Evolutionary conservation across 2,888 invertebrate genomes (phyloP), one percentile per base, ranked within the genome.

Genomic region (Athalia circularis): DNA sequence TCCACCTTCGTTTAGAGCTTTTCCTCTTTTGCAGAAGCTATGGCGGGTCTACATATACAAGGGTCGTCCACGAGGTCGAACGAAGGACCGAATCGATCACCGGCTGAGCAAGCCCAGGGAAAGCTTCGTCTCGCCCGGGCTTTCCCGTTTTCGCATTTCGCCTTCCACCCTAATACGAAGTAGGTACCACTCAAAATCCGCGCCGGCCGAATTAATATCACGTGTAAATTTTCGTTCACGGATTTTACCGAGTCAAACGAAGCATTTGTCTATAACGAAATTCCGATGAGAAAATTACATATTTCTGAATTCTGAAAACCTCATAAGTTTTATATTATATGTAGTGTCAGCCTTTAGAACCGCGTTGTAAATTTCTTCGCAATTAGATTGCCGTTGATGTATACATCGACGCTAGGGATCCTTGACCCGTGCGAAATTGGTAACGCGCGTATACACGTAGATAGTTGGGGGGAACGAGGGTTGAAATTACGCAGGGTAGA

Each of bases 31-130:
- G 29, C 29, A 29, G 29, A 29, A 29, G 29, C 29, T 29, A 29
- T 29, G 29, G 29, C 29, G 29, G 29, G 1, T 29, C 29, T 29
- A 29, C 29, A 29, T 29, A 29, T 29, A 29, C 76, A 80, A 79
- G 68, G 79, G 72, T 52, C 52, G 68, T 52, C 52, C 59, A 15
- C 72, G 72, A 59, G 57, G 72, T 72, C 47, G 68, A 54, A 54
- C 57, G 81, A 68, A 79, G 57, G 77, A 84, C 81, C 79, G 81
- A 85, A 86, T 86, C 86, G 85, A 86, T 86, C 83, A 65, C 76
- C 77, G 81, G 79, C 81, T 79, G 54, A 65, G 57, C 65, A 54
- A 81, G 83, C 82, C 82, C 72, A 57, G 59, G 59, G 45, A 79
- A 77, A 82, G 82, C 72, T 47, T 72, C 72, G 72, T 59, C 72